phyloP scores from a whole-genome alignment of 2,888 invertebrate genomes.

The Plagiodera versicolora region DNA sequence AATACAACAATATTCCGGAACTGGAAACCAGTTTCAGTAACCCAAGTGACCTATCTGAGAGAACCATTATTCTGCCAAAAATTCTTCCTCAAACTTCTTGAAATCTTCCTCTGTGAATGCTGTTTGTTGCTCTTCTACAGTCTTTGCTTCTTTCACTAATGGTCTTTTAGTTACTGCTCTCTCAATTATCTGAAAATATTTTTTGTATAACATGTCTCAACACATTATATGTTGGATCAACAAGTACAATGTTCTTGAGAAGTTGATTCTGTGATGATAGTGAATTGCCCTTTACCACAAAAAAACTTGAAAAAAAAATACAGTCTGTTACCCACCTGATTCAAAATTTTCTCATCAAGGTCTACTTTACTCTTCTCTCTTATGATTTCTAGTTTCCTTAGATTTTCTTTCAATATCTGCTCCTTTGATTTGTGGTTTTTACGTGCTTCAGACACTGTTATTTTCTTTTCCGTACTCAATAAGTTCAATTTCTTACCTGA shows the following conservation, averaged over 20 bases:
- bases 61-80: slow-evolving; percentile 57
- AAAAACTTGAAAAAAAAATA: slow-evolving; percentile 14
- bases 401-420: slow-evolving; percentile 46
- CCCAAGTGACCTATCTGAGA: slow-evolving; percentile 42
- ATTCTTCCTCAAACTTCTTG: slow-evolving; percentile 67
- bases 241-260: too few species aligned
- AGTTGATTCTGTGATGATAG: too few species aligned
- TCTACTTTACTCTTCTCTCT: slow-evolving; percentile 43
- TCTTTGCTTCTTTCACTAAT: slow-evolving; percentile 50
- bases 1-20: slow-evolving; percentile 36
- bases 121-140: slow-evolving; percentile 58
- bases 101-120: slow-evolving; percentile 74
- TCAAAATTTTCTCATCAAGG: slow-evolving; percentile 43
- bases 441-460: slow-evolving; percentile 47
- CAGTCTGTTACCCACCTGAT: slow-evolving; percentile 33
- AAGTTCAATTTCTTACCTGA: slow-evolving; percentile 38
- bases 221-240: too few species aligned
- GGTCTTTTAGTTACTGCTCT: slow-evolving; percentile 60
- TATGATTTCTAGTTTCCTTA: slow-evolving; percentile 47
- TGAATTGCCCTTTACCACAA: too few species aligned
- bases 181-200: slow-evolving; percentile 60
- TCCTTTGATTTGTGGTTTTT: slow-evolving; percentile 45
- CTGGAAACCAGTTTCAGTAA: slow-evolving; percentile 39
- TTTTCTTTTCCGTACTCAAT: slow-evolving; percentile 42
- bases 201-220: too few species aligned